Percentiles rank a stretch among this genome's conserved stretches.
phyloP scores from a whole-genome alignment of 2,113 vertebrate genomes.

The Mirounga angustirostris region DNA sequence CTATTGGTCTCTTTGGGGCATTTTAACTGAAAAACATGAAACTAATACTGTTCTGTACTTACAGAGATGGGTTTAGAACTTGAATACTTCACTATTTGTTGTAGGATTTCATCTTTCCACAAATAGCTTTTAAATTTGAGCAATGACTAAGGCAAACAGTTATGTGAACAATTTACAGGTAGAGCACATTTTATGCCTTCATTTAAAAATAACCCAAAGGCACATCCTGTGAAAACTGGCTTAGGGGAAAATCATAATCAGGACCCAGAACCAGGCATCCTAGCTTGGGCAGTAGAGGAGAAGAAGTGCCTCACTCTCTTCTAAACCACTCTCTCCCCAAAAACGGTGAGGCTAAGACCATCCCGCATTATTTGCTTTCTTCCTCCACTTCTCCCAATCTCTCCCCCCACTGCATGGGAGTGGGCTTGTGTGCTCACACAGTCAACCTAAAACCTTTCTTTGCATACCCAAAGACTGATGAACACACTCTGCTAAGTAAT shows the following conservation, averaged over 20 bases:
- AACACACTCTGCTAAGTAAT: background rate
- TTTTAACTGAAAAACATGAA: constrained; percentile 5
- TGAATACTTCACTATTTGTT: constrained; percentile 7
- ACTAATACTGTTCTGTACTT: background rate
- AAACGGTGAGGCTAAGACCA: background rate
- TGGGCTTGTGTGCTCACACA: background rate
- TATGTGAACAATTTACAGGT: constrained; percentile 52
- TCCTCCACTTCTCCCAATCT: background rate
- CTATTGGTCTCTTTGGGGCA: constrained; percentile 24
- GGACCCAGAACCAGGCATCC: rapidly evolving
- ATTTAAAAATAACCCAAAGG: constrained; percentile 23
- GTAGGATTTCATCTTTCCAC: constrained; percentile 41
- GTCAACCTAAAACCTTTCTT: background rate
- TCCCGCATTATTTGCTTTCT: background rate
- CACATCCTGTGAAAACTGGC: background rate
- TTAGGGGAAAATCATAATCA: background rate
- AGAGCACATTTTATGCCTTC: constrained; percentile 29
- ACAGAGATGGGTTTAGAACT: background rate
- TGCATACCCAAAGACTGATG: background rate
- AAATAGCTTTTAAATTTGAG: constrained; percentile 52
- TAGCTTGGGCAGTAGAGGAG: background rate
- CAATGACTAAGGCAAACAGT: background rate
- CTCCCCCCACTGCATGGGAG: rapidly evolving
- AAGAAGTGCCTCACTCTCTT: background rate
- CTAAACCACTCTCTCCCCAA: background rate